Conservation (phyloP, 2,797 vertebrate species). For the Pampus argenteus region DNA sequence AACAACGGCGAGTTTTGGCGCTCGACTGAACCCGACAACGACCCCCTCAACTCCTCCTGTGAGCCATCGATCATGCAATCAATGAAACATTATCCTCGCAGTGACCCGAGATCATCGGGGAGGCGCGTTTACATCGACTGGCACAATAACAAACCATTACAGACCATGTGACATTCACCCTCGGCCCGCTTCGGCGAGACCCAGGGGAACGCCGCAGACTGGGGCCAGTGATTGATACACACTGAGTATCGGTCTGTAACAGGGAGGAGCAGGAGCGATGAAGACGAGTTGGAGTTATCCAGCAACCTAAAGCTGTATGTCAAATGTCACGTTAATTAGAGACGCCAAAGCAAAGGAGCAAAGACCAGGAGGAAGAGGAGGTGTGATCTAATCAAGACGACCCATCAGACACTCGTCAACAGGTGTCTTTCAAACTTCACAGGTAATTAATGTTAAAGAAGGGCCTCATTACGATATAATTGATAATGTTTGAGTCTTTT, state of each 20-base stretch:
- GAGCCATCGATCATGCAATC: constrained; percentile 51
- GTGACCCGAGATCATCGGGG: constrained; percentile 33
- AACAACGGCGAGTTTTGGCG: no score
- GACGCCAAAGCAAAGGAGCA: constrained; percentile 4
- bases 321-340: constrained; percentile 61
- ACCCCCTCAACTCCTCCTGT: not conserved
- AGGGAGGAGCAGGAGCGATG: not conserved
- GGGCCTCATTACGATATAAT: no score
- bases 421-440: not conserved
- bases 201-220: not conserved
- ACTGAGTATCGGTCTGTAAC: not conserved
- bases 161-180: constrained; percentile 20
- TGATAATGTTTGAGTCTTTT: no score
- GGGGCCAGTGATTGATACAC: constrained; percentile 27
- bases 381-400: constrained; percentile 14
- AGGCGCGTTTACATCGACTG: constrained; percentile 21
- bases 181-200: not conserved
- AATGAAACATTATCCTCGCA: constrained; percentile 43
- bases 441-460: not conserved
- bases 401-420: not conserved
- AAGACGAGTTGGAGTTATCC: not conserved
- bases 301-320: constrained; percentile 13
- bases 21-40: not conserved
- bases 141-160: constrained; percentile 53
- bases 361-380: not conserved